Evolutionary conservation across 2,113 vertebrate genomes (phyloP), one percentile per base, ranked within the genome.

Genomic region (Okapia johnstoni): DNA sequence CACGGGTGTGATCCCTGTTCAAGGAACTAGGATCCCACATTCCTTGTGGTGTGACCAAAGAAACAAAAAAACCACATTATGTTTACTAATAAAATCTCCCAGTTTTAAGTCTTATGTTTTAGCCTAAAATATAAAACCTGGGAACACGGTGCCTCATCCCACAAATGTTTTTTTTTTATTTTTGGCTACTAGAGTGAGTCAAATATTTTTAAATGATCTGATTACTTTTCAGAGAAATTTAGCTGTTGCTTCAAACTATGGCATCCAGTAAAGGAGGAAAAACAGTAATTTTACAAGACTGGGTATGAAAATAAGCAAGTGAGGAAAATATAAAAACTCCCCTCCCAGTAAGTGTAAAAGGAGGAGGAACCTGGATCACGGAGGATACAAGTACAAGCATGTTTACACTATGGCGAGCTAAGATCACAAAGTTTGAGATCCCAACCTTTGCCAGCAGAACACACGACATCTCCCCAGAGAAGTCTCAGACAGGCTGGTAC

Each of bases 131-230:
- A 94, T 33, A 79, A 86, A 96, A 93, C 26, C 2, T 66, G 43
- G 30, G 23, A 70, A 52, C 55, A 46, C 28, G 30, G 77, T 33
- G 77, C 23, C 79, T 81, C 26, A 30, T 83, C 21, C 40, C 55
- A 94, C 23, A 96, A 91, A 96, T 48, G 57, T 85, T 84, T 58
- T 66, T 55, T 48, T 70, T 79, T 90, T 52, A 88, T 58, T 93
- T 96, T 93, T 84, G 60, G 54, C 81, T 94, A 58, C 28, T 25
- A 87, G 14, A 61, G 36, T 77, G 58, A 95, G 36, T 83, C 13
- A 86, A 90, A 52, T 92, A 46, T 73, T 83, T 88, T 73, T 36
- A 55, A 88, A 25, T 60, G 16, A 52, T 90, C 33, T 93, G 85
- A 77, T 81, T 88, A 88, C 25, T 77, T 91, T 43, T 63, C 66